Evolutionary conservation across 2,888 invertebrate species (phyloP).

Genomic region (Microplitis manilae): DNA sequence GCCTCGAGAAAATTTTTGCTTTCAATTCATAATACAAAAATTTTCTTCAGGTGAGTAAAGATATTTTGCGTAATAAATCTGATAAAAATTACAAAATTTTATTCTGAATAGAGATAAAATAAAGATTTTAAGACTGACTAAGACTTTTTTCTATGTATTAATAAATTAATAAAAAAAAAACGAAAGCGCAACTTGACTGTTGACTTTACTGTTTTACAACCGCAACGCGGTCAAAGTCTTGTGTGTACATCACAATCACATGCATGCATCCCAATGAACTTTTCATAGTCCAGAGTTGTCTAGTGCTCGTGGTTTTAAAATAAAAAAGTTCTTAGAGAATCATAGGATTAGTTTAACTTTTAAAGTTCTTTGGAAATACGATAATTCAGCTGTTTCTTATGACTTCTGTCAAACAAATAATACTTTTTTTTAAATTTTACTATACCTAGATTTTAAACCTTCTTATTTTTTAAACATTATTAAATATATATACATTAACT

Average conservation of each 20-base stretch:
- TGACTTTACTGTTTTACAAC: conserved; percentile 2
- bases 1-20: not conserved
- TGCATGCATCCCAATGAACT: conserved; percentile 8
- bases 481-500: not conserved
- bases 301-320: not conserved
- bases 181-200: conserved; percentile 10
- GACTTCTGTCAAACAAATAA: not conserved
- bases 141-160: not conserved
- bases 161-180: not conserved
- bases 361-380: not conserved
- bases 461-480: not conserved
- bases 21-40: not conserved
- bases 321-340: not conserved
- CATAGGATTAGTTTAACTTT: not conserved
- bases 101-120: not conserved
- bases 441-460: not conserved
- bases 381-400: not conserved
- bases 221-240: conserved; percentile 9
- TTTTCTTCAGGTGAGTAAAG: no score
- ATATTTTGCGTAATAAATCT: no score
- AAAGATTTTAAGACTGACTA: not conserved
- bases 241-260: conserved; percentile 2
- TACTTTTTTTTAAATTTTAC: not conserved
- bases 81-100: not conserved
- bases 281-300: not conserved